Conservation (phyloP, 2,888 invertebrate genomes). For the Melangyna quadrimaculata region DNA sequence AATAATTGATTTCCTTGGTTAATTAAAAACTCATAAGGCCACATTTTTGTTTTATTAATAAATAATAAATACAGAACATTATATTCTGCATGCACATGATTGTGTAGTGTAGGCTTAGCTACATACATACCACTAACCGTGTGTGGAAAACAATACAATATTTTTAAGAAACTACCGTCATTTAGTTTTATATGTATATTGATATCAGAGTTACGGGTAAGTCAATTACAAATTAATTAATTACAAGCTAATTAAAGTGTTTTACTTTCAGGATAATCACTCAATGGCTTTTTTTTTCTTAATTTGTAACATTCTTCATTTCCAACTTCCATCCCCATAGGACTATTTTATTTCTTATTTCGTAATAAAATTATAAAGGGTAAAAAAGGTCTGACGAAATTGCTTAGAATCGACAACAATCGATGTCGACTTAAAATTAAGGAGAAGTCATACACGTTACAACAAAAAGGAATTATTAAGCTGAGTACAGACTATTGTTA, state of each 20-base stretch:
- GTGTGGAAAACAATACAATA: not conserved
- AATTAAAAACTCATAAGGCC: too few relatives aligned
- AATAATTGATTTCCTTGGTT: too few relatives aligned
- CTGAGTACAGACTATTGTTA: too few relatives aligned
- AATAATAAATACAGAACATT: too few relatives aligned
- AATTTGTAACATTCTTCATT: slow-evolving; percentile 6
- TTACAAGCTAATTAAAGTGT: slow-evolving; percentile 15
- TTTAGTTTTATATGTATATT: not conserved
- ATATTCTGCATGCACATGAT: too few relatives aligned
- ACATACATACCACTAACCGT: too few relatives aligned
- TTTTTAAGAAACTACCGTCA: not conserved
- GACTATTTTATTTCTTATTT: not conserved
- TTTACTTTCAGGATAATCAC: slow-evolving; percentile 25
- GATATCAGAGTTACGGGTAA: not conserved
- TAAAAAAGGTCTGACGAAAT: not conserved
- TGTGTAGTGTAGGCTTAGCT: too few relatives aligned
- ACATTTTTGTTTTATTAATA: too few relatives aligned
- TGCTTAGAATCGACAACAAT: not conserved
- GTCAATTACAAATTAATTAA: slow-evolving; percentile 7
- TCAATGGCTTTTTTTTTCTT: slow-evolving; percentile 12
- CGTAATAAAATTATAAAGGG: not conserved
- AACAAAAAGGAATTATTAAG: too few relatives aligned
- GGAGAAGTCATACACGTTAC: too few relatives aligned
- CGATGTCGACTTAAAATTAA: too few relatives aligned
- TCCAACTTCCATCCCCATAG: not conserved